phyloP scores from a whole-genome alignment of 1,140 invertebrate species.

The Macrosteles quadrilineatus region DNA sequence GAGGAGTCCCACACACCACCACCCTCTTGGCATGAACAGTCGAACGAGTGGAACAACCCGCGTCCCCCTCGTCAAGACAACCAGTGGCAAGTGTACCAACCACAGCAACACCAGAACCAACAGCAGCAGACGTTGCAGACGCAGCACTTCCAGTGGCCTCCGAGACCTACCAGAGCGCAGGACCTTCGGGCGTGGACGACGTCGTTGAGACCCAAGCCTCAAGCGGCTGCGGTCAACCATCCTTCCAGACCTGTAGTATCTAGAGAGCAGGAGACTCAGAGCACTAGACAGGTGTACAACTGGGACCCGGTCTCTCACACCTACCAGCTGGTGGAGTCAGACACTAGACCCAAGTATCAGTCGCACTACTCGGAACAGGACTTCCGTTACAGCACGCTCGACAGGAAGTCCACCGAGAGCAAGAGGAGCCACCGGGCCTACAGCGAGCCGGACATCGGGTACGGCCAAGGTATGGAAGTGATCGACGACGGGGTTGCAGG shows the following conservation, averaged over 20 bases:
- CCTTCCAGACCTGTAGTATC: slow-evolving; percentile 8
- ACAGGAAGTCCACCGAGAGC: background rate
- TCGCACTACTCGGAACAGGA: slow-evolving; percentile 13
- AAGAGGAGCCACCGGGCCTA: background rate
- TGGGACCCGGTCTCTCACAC: slow-evolving; percentile 18
- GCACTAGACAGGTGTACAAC: background rate
- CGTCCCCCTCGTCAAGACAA: background rate
- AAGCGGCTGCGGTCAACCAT: background rate
- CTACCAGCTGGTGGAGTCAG: slow-evolving; percentile 4
- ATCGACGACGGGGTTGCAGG: slow-evolving; percentile 22
- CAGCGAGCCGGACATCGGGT: slow-evolving; percentile 27
- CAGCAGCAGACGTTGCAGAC: background rate
- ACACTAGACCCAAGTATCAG: background rate
- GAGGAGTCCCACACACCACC: background rate
- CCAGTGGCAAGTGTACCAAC: background rate
- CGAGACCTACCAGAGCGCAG: background rate
- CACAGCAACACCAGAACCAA: background rate
- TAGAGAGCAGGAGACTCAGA: background rate
- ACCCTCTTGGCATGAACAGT: background rate
- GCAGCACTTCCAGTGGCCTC: slow-evolving; percentile 12
- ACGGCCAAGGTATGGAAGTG: slow-evolving; percentile 29
- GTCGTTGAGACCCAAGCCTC: background rate
- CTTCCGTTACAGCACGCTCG: background rate
- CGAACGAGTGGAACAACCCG: background rate
- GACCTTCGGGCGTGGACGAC: background rate